A percentile compares a stretch with the other conserved stretches of the same genome.
These are phyloP conservation scores for Drosophila suzukii DNA, from an alignment of 1,140 invertebrate genomes.

Conservation along the genomic window DNA sequence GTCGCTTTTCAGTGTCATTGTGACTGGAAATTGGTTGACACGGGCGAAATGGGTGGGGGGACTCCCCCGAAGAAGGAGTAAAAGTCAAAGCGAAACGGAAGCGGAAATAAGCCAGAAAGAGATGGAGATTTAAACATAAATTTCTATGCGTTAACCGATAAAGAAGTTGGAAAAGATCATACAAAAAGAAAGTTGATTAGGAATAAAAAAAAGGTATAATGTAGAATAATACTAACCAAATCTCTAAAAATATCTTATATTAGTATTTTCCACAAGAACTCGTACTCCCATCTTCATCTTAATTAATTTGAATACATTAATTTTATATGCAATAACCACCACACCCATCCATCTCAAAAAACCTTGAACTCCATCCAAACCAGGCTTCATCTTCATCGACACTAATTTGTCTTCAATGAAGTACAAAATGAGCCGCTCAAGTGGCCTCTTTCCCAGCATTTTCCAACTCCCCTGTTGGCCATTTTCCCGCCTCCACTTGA, in stretches of 20 bases:
- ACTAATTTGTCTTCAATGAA: constrained; percentile 78
- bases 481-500: constrained; percentile 17
- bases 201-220: too few species aligned
- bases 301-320: neutral
- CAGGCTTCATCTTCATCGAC: constrained; percentile 54
- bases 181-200: neutral
- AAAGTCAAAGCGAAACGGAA: constrained; percentile 21
- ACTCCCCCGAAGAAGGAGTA: constrained; percentile 1
- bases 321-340: neutral
- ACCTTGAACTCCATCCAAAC: neutral
- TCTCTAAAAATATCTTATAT: too few species aligned
- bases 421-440: constrained; percentile 57
- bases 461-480: neutral
- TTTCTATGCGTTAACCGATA: neutral
- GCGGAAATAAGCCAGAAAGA: constrained; percentile 41
- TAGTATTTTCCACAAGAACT: too few species aligned
- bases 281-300: neutral
- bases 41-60: constrained; percentile 6
- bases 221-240: too few species aligned
- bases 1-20: constrained; percentile 70
- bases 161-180: neutral
- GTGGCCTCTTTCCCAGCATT: constrained; percentile 14
- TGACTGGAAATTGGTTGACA: constrained; percentile 69
- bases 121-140: neutral
- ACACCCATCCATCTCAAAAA: neutral